Evolutionary conservation across 2,113 vertebrate species (phyloP), one percentile per base, ranked within the genome.

Genomic region (Dolichotis patagonum): DNA sequence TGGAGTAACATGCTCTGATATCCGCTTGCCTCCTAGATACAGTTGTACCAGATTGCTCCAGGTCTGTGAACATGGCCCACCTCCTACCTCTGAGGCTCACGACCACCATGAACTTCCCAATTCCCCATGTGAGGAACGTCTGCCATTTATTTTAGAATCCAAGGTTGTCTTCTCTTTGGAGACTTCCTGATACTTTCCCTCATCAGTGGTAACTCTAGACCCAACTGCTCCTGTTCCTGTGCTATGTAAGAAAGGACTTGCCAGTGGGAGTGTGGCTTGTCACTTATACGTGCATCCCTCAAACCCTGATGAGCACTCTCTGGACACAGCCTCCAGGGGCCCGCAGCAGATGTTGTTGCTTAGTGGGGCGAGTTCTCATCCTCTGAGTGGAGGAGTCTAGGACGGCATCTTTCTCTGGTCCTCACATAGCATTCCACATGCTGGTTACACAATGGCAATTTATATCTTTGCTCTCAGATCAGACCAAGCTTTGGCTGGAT

Each of bases 381-480:
- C 58, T 92, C 0, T 58, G 3, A 58, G 28, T 60, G 81, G 41
- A 80, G 20, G 63, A 91, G 88, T 89, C 49, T 96, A 78, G 32
- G 49, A 52, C 92, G 88, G 91, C 63, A 92, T 94, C 81, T 96
- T 67, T 88, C 80, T 88, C 20, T 41, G 60, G 69, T 94, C 56
- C 19, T 96, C 87, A 86, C 63, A 87, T 81, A 94, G n/a, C 62
- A 89, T 85, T 95, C 46, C 54, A 85, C 84, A 81, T 93, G 65
- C 75, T 96, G 78, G 97, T 90, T 94, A 91, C 60, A 95, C 82
- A 90, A 90, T 0, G 20, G 46, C 81, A 93, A 97, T 96, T 98
- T 97, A 97, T 97, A 94, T 94, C 97, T 96, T 87, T 91, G 94
- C 90, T 96, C 69, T 97, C 96, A 97, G 97, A 97, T 93, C 92